Base-by-base conservation (phyloP, 1,140 invertebrate genomes). In the Metopolophium dirhodum region DNA sequence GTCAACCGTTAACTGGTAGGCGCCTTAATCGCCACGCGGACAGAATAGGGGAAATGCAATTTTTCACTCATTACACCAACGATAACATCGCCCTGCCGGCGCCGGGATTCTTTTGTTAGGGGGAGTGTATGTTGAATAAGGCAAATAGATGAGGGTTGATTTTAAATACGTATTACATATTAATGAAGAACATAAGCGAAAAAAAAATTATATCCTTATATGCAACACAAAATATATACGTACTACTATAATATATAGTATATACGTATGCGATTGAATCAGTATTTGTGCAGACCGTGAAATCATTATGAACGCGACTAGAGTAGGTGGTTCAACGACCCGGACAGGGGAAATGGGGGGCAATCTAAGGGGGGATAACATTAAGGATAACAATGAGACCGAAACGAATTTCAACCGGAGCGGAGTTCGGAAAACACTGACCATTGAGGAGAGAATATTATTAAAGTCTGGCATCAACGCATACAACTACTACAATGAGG, bases 61-160 rank as follows among this genome's bases (percentile, higher is more conserved):
- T 93, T 93, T 93, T 93, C 91, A 93, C 91, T 93, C 91, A 86
- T 93, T 93, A 93, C 91, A 83, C 82, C 91, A 86, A 93, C 49
- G 91, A 93, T 93, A 93, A 93, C 91, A 93, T 93, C 82, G 61
- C 54, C 54, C 11, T 14, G 37, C n/a, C 49, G 82, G 91, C 91
- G 91, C 91, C 91, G 23, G 49, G 7, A 41, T 85, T 61, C 45
- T 86, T 54, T 85, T 85, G 47, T 83, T 86, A 54, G 82, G 49
- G 47, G 35, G 91, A 35, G 26, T 41, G 23, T 18, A 61, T 61
- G 37, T 90, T 22, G 35, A 45, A 61, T 23, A 11, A 49, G 68
- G 90, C n/a, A 51, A 51, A 57, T 51, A 51, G 37, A 54, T 18
- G 35, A 82, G 91, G 49, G 77, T 54, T 41, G 82, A 68, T 61